Conservation (phyloP, 2,888 invertebrate species). For the Parnassius glacialis region DNA sequence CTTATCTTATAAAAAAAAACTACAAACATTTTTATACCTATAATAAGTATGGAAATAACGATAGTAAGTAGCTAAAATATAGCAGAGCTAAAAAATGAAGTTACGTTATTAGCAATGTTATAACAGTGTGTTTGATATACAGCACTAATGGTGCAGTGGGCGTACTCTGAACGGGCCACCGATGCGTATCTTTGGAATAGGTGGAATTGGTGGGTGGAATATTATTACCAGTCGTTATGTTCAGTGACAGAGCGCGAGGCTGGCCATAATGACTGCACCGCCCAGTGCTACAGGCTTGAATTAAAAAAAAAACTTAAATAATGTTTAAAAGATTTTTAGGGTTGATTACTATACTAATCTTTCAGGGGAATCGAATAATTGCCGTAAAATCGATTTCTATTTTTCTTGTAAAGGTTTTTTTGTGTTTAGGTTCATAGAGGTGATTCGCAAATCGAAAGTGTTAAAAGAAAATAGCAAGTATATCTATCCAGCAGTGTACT, state of each 20-base stretch:
- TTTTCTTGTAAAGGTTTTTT: too few species aligned
- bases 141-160: slow-evolving; percentile 43
- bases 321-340: neutral
- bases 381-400: neutral
- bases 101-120: slow-evolving; percentile 12
- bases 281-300: slow-evolving; percentile 44
- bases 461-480: too few species aligned
- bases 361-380: neutral
- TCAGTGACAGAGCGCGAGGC: slow-evolving; percentile 61
- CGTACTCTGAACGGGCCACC: slow-evolving; percentile 57
- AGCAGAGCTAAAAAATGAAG: neutral
- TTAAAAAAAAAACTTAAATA: slow-evolving; percentile 24
- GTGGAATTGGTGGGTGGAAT: slow-evolving; percentile 77
- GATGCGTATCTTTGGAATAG: slow-evolving; percentile 74
- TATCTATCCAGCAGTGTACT: too few species aligned
- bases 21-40: too few species aligned
- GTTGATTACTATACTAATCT: too few species aligned
- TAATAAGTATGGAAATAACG: too few species aligned
- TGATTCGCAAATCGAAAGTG: too few species aligned
- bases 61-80: neutral
- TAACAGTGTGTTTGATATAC: slow-evolving; percentile 17
- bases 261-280: slow-evolving; percentile 53
- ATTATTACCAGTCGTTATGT: slow-evolving; percentile 64
- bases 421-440: too few species aligned
- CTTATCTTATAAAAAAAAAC: too few species aligned